A percentile compares a stretch with the other conserved stretches of the same genome.
Conservation (phyloP, 1,140 invertebrate species). For the Tribolium castaneum region DNA sequence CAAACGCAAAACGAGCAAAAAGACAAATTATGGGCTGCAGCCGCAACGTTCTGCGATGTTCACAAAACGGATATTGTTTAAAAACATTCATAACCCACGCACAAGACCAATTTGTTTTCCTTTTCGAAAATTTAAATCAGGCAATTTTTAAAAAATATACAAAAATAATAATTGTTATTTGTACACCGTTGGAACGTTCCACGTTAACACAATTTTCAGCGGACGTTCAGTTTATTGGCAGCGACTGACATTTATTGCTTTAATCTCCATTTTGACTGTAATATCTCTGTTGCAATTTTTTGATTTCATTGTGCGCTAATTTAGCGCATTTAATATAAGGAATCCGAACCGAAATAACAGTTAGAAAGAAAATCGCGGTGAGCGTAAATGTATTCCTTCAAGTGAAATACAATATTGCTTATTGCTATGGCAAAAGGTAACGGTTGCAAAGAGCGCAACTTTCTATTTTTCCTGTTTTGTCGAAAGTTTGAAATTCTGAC, state of each 20-base stretch:
- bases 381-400: constrained; percentile 20
- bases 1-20: neutral
- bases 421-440: constrained; percentile 35
- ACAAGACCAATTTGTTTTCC: neutral
- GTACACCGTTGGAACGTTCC: neutral
- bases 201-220: constrained; percentile 5
- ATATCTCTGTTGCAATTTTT: neutral
- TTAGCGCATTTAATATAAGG: constrained; percentile 17
- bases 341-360: constrained; percentile 5
- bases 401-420: constrained; percentile 36
- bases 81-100: neutral
- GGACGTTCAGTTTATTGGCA: constrained; percentile 4
- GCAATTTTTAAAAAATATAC: no score
- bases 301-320: neutral
- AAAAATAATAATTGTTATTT: no score
- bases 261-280: constrained; percentile 16
- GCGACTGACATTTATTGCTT: constrained; percentile 28
- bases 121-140: no score
- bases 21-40: neutral
- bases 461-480: constrained; percentile 12
- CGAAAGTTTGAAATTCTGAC: constrained; percentile 16
- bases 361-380: constrained; percentile 1
- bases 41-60: neutral
- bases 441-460: constrained; percentile 10
- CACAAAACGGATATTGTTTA: neutral